Evolutionary conservation across 2,113 vertebrate genomes (phyloP).

Genomic region (Clinocottus analis): DNA sequence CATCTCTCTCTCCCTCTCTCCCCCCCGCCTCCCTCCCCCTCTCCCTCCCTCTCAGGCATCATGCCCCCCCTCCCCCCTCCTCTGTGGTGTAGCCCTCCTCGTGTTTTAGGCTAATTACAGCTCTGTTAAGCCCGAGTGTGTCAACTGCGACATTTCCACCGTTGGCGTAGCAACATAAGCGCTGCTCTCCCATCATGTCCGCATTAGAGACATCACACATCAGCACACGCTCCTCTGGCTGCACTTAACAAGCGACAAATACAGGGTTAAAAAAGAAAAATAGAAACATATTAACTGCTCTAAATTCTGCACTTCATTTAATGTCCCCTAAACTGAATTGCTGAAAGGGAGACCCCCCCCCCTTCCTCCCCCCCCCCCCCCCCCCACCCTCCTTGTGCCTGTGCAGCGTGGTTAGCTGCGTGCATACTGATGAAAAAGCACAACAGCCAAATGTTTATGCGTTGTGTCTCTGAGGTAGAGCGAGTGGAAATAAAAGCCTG

Average conservation of each 20-base stretch:
- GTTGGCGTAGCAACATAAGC: conserved; percentile 57
- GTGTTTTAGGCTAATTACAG: conserved; percentile 67
- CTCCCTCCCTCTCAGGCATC: conserved; percentile 6
- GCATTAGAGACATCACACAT: conserved; percentile 55
- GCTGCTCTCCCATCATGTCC: conserved; percentile 46
- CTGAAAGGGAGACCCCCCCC: conserved; percentile 70
- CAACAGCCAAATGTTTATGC: conserved; percentile 52
- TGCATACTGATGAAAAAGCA: conserved; percentile 67
- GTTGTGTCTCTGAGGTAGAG: conserved; percentile 48
- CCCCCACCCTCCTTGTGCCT: conserved; percentile 58
- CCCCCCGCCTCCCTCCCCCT: too few relatives aligned
- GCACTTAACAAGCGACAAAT: conserved; percentile 26
- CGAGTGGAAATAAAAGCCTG: conserved; percentile 51
- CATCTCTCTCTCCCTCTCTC: not conserved
- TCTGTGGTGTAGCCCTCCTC: conserved; percentile 18
- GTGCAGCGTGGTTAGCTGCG: conserved; percentile 42
- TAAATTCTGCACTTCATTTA: conserved; percentile 65
- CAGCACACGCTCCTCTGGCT: conserved; percentile 49
- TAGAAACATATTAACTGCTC: conserved; percentile 31
- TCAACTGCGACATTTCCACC: conserved; percentile 67
- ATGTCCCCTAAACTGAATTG: conserved; percentile 53
- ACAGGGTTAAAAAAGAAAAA: not conserved
- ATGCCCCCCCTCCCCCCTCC: not conserved
- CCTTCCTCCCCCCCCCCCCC: too few relatives aligned
- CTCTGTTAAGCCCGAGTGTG: conserved; percentile 42